phyloP scores from a whole-genome alignment of 2,797 vertebrate species.

The Sphaeramia orbicularis region DNA sequence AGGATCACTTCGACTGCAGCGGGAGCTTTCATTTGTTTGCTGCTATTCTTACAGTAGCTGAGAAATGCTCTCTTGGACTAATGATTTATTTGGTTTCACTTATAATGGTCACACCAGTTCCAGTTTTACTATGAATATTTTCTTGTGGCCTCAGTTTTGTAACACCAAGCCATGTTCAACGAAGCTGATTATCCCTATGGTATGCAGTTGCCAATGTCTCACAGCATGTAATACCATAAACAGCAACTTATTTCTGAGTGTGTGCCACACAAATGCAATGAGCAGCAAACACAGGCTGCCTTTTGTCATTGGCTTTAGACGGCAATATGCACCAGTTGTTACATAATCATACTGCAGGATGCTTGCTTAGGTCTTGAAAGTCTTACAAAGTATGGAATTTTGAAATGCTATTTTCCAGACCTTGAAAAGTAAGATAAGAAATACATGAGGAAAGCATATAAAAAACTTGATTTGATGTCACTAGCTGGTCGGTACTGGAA shows the following conservation, averaged over 20 bases:
- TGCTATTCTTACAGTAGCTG: background rate
- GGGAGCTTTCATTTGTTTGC: constrained; percentile 15
- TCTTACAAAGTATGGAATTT: background rate
- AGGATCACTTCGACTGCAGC: constrained; percentile 19
- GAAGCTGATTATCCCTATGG: constrained; percentile 18
- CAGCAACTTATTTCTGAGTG: constrained; percentile 3
- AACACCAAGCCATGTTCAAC: background rate
- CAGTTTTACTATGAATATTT: background rate
- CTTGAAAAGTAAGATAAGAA: no score
- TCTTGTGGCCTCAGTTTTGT: background rate
- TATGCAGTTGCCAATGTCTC: constrained; percentile 17
- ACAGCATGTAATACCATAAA: constrained; percentile 30
- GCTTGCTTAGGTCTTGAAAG: background rate
- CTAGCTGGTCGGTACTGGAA: no score
- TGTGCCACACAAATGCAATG: constrained; percentile 2
- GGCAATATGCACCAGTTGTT: constrained; percentile 30
- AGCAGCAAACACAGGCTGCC: constrained; percentile 6
- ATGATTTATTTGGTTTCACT: background rate
- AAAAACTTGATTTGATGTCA: no score
- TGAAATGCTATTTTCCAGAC: no score
- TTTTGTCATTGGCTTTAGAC: constrained; percentile 36
- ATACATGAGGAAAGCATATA: no score
- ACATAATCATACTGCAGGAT: constrained; percentile 25
- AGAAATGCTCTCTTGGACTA: background rate
- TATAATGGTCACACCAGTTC: background rate